Evolutionary conservation across 2,888 invertebrate genomes (phyloP), one percentile per base, ranked within the genome.

Genomic region (Bembecia ichneumoniformis): DNA sequence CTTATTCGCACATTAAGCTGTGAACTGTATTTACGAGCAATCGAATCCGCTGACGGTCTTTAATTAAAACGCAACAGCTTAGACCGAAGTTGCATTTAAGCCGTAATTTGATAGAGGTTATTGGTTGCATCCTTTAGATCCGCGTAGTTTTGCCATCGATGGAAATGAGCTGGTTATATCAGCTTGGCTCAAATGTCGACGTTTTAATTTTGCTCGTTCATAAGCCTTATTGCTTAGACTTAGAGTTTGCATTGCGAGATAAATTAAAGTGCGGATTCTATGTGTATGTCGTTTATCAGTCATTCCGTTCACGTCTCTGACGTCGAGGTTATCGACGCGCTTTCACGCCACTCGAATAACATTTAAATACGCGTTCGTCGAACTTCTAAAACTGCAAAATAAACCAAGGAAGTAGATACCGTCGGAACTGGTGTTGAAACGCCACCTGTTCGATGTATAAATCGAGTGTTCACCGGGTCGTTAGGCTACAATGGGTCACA

Each of bases 361-460:
- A 84, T 86, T 84, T 78, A 77, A 82, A 82, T 82, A 83, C 61
- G 68, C 77, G 81, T 81, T 74, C 82, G 71, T 70, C 79, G 81
- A 82, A 84, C 80, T 77, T 65, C 70, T 71, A 76, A 80, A 80
- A 75, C 68, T 71, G 82, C 82, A 76, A 77, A 77, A 75, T 66
- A 61, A 66, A 60, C 57, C 53, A 53, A 64, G 63, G 63, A 62
- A 64, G 58, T 57, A 51, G 55, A 59, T 59, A 66, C 69, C 63
- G 62, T 63, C 58, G 55, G 62, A 55, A 54, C 55, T 53, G 55
- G 51, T 55, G 46, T 56, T 50, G 58, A 59, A 63, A 59, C 68
- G 67, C 75, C 82, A 83, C 82, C 82, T 84, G 82, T 79, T 72
- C 60, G 49, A 55, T 56, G 55, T 52, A 28, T 55, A 49, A 52